Evolutionary conservation across 2,797 vertebrate genomes (phyloP), one percentile per base, ranked within the genome.

Genomic region (Enteromius treurensis): DNA sequence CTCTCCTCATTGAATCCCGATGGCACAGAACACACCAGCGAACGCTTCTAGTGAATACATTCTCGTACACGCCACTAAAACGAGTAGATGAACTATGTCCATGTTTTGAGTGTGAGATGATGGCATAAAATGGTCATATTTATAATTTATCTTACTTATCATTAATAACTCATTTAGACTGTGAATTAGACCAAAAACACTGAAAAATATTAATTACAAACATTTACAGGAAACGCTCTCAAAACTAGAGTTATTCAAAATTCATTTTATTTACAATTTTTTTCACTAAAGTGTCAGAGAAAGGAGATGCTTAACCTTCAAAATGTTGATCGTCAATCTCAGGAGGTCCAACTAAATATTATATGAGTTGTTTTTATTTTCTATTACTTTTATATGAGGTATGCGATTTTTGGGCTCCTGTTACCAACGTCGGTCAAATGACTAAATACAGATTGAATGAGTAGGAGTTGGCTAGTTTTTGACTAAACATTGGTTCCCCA

Each of bases 81-180:
- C 1, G 34, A 81, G 60, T 62, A 49, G 71, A 74, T 65, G 68
- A 81, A 85, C 67, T 75, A 65, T 62, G 51, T 53, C 55, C 84
- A 49, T 29, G 76, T 84, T 81, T 78, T 51, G 62, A 81, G 82
- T 81, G 73, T 60, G 67, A 53, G 67, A 83, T 45, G 80, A 80
- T 26, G 83, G 71, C 77, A 85, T 77, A 70, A 81, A 68, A 83
- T 15, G 68, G 73, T 68, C 73, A 51, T 67, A 69, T 42, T 76
- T 40, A 87, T 80, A 42, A 67, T 83, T 85, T 70, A 80, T 81
- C 77, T 83, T 83, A 77, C 71, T 77, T 74, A 85, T 85, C 77
- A 81, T 85, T 83, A 85, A 80, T 78, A 85, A 81, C 77, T 81
- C 34, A 85, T 87, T 83, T 74, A 85, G 73, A 55, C 40, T 29